A percentile compares a stretch with the other conserved stretches of the same genome.
Conservation (phyloP, 2,113 vertebrate genomes). For the Prunella fulvescens region DNA sequence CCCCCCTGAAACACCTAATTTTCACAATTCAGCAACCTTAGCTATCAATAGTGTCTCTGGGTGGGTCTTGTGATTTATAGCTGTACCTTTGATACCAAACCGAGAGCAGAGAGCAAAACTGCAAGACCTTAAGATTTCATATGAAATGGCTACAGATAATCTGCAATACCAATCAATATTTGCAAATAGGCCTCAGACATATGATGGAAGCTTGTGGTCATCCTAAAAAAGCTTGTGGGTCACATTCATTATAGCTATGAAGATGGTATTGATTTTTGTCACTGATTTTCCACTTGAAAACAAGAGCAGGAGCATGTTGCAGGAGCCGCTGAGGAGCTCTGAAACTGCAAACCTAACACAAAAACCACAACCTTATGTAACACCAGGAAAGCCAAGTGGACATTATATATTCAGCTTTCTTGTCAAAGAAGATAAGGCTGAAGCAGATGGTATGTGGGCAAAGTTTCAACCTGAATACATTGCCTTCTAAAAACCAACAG, state of each 20-base stretch:
- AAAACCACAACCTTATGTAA: constrained; percentile 2
- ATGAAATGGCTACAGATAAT: constrained; percentile 30
- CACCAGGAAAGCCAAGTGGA: constrained; percentile 9
- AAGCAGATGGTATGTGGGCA: constrained; percentile 41
- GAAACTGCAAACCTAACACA: neutral
- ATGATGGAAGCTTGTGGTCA: constrained; percentile 20
- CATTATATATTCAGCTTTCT: constrained; percentile 31
- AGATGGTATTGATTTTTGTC: constrained; percentile 28
- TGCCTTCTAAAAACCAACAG: neutral
- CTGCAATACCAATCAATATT: constrained; percentile 29
- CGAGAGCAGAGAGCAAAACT: neutral
- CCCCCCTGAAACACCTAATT: neutral
- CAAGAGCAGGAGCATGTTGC: neutral
- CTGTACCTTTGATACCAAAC: neutral
- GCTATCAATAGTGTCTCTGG: neutral
- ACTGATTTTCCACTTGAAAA: constrained; percentile 1
- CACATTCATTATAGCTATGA: constrained; percentile 32
- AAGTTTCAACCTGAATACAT: constrained; percentile 47
- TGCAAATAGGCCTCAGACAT: constrained; percentile 20
- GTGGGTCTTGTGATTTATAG: neutral
- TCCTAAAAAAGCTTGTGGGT: constrained; percentile 26
- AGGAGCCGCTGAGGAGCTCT: neutral
- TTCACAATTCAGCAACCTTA: neutral
- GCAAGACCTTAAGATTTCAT: constrained; percentile 1
- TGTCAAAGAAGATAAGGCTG: constrained; percentile 1